Conservation (phyloP, 1,140 invertebrate species). For the Condylostylus longicornis region DNA sequence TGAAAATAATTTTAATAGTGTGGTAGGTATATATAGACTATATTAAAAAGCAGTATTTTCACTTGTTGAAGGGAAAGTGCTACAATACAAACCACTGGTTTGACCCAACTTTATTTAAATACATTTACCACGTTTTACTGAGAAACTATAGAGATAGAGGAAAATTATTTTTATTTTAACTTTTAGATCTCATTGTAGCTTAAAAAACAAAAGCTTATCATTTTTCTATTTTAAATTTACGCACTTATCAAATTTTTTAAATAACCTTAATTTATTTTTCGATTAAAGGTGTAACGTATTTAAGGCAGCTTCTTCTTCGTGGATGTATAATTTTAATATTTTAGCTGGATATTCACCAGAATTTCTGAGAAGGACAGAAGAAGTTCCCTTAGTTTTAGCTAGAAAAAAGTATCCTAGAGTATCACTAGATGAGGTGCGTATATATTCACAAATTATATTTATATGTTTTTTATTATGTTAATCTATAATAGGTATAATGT, state of each 20-base stretch:
- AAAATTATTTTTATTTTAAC: not conserved
- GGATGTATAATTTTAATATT: slow-evolving; percentile 80
- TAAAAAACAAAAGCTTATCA: not conserved
- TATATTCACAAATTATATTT: too few relatives aligned
- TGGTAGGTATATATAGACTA: too few relatives aligned
- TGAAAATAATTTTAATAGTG: too few relatives aligned
- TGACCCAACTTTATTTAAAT: not conserved
- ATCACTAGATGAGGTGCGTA: slow-evolving; percentile 46
- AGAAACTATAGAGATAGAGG: not conserved
- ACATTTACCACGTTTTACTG: not conserved
- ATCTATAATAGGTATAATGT: too few relatives aligned
- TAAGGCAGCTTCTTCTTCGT: slow-evolving; percentile 73
- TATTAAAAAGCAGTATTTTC: too few relatives aligned
- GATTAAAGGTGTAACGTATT: slow-evolving; percentile 61
- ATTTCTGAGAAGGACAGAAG: slow-evolving; percentile 57
- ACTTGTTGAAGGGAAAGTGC: too few relatives aligned
- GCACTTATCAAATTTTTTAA: too few relatives aligned
- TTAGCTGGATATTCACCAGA: slow-evolving; percentile 64
- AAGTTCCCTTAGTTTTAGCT: slow-evolving; percentile 58
- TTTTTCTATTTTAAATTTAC: not conserved
- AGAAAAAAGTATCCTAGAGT: slow-evolving; percentile 62
- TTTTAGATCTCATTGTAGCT: slow-evolving; percentile 2
- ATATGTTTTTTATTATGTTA: too few relatives aligned
- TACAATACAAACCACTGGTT: too few relatives aligned
- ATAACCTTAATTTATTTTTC: too few relatives aligned